phyloP scores from a whole-genome alignment of 2,888 invertebrate genomes.

The Drosophila colorata region DNA sequence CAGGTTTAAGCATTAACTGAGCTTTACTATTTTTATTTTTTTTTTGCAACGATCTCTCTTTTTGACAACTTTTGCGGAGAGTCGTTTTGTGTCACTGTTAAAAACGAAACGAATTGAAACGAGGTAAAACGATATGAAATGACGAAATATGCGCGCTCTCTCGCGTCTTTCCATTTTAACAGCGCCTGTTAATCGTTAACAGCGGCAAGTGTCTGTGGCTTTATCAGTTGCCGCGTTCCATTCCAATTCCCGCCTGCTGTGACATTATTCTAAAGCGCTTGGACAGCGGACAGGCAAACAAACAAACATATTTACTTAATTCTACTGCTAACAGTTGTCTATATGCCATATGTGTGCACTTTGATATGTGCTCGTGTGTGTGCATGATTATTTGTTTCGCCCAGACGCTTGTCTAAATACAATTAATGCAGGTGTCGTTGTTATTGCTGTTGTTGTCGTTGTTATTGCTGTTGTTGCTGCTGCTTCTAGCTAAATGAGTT shows the following conservation, averaged over 20 bases:
- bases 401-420: conserved; percentile 60
- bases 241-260: conserved; percentile 40
- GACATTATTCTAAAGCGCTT: conserved; percentile 47
- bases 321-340: conserved; percentile 29
- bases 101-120: conserved; percentile 15
- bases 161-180: conserved; percentile 9
- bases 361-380: conserved; percentile 5
- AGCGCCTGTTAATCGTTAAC: conserved; percentile 36
- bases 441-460: conserved; percentile 25
- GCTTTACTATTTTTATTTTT: conserved; percentile 15
- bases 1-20: conserved; percentile 48
- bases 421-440: conserved; percentile 63
- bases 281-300: conserved; percentile 19
- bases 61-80: neutral
- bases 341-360: conserved; percentile 6
- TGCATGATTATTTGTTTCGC: conserved; percentile 46
- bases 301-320: conserved; percentile 47
- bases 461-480: conserved; percentile 13
- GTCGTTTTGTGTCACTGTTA: neutral
- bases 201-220: conserved; percentile 57
- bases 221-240: conserved; percentile 47
- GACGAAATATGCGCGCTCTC: neutral
- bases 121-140: neutral
- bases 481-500: conserved; percentile 41
- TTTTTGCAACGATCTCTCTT: conserved; percentile 41